Base-by-base conservation (phyloP, 2,888 invertebrate genomes). In the Cepaea hortensis region DNA sequence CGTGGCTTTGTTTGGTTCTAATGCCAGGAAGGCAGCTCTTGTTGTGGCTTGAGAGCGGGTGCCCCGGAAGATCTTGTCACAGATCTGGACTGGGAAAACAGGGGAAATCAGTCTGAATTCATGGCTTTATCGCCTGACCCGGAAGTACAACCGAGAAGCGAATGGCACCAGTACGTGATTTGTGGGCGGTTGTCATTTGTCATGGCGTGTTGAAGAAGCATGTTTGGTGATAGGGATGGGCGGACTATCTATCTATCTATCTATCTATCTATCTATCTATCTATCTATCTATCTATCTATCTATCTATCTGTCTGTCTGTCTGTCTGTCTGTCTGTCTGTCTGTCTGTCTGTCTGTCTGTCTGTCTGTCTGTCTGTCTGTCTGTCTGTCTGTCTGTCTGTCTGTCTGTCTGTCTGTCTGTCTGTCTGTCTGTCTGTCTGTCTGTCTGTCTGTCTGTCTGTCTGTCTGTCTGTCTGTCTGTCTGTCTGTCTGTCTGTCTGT, bases 111-210 rank as follows among this genome's bases (percentile, higher is more conserved):
- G 62, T 65, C 35, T 11, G 11, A 65, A 65, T 35, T 62, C 35
- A 80, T 65, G 23, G 62, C 80, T 65, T 80, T 80, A 80, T 80
- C 80, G 80, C 80, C 7, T 80, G 80, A 35, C 62, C 9, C 7
- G 62, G 62, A 80, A 35, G 65, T 15, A 62, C 46, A 13, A 73
- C 13, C 15, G 7, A 46, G 35, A 46, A 4, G 35, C 35, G 46
- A 15, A 4, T 6, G 73, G 5, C 48, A 48, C 11, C 3, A 46
- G 73, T 46, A 46, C 73, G 73, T 73, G 73, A 73, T 73, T 48
- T 73, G 46, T 73, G 73, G 46, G 13, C 18, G 73, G 13, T 73
- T 18, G 9, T 46, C 35, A 73, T 73, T 73, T 72, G 11, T 73
- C 13, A 5, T 13, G 11, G 55, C 55, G 6, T 55, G 55, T 6